phyloP scores from a whole-genome alignment of 1,140 invertebrate species.

The Zaprionus inermis region DNA sequence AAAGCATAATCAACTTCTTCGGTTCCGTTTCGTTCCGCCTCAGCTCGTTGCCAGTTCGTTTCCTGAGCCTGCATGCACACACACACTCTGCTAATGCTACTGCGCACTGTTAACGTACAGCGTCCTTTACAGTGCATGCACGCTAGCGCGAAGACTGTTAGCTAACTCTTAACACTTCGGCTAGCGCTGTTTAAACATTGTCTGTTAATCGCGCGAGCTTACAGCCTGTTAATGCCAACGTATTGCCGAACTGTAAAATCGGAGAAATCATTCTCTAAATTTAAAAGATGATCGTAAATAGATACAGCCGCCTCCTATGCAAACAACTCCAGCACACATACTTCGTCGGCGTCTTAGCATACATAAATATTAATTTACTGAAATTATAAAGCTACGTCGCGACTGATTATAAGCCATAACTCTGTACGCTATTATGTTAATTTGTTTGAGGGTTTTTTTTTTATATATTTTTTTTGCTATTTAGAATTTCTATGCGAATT shows the following conservation, averaged over 20 bases:
- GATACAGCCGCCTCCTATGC: not conserved
- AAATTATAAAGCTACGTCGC: slow-evolving; percentile 43
- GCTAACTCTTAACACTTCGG: too few species aligned
- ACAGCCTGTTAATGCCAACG: not conserved
- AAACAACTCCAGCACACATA: slow-evolving; percentile 1
- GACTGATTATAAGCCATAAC: slow-evolving; percentile 51
- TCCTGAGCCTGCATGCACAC: not conserved
- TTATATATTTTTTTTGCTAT: not conserved
- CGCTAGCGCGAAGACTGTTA: not conserved
- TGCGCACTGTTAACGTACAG: not conserved
- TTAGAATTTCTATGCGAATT: slow-evolving; percentile 62
- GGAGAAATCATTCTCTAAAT: not conserved
- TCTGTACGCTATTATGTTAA: slow-evolving; percentile 50
- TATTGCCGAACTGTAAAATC: not conserved
- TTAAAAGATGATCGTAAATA: not conserved
- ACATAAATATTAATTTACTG: slow-evolving; percentile 61
- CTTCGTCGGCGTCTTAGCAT: slow-evolving; percentile 43
- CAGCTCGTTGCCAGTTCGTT: not conserved
- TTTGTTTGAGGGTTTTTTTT: slow-evolving; percentile 42
- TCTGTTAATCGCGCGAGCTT: not conserved
- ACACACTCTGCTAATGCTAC: not conserved
- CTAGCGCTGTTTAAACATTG: not conserved
- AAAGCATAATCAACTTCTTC: too few species aligned
- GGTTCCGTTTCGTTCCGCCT: slow-evolving; percentile 6
- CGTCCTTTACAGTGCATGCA: not conserved